Evolutionary conservation across 2,113 vertebrate species (phyloP).

Genomic region (Oriolus oriolus): DNA sequence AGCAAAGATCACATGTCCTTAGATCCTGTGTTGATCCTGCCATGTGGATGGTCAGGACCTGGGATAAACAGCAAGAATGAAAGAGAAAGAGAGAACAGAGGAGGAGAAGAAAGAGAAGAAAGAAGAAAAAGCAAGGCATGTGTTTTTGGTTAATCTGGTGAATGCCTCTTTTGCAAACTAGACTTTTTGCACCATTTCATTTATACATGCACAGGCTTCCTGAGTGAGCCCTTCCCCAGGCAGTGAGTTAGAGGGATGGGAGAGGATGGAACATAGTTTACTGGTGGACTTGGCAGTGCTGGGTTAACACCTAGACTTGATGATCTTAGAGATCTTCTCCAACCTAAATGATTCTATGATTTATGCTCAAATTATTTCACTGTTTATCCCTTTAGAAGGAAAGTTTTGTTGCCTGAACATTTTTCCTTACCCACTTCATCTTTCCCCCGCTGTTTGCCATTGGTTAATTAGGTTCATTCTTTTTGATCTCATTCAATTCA

Average conservation of each 20-base stretch:
- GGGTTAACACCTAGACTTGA: neutral
- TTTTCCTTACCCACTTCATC: neutral
- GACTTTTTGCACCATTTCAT: neutral
- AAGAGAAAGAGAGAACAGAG: neutral
- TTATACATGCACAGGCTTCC: neutral
- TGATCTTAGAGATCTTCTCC: neutral
- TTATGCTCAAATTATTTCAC: neutral
- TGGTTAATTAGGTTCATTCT: neutral
- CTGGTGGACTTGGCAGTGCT: neutral
- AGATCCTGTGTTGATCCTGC: neutral
- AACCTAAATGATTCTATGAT: neutral
- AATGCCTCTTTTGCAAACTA: neutral
- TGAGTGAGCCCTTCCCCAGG: neutral
- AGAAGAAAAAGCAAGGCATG: neutral
- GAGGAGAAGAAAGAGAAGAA: neutral
- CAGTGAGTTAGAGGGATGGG: neutral
- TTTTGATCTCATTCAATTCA: neutral
- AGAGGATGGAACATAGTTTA: neutral
- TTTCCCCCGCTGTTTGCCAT: neutral
- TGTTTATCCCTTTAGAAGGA: neutral
- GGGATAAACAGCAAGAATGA: neutral
- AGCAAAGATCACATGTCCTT: neutral
- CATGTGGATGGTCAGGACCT: too few species aligned
- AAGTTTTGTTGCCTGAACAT: neutral
- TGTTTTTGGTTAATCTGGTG: neutral